phyloP scores from a whole-genome alignment of 2,113 vertebrate genomes.

The Tonatia bakeri region DNA sequence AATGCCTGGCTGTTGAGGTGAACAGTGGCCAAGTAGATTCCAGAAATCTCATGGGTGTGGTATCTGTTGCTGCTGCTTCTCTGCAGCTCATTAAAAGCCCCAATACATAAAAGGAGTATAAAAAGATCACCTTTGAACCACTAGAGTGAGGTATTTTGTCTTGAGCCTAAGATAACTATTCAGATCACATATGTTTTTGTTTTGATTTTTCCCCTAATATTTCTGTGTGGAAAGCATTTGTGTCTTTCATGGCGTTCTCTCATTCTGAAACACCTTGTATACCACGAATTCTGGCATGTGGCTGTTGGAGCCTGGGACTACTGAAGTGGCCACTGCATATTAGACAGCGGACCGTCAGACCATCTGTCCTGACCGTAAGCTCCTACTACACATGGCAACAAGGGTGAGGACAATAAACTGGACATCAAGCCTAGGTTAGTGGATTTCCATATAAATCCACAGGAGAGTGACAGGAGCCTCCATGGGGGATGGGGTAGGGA shows the following conservation, averaged over 20 bases:
- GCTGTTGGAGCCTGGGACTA: not conserved
- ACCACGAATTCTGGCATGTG: not conserved
- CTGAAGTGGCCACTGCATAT: not conserved
- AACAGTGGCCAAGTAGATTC: not conserved
- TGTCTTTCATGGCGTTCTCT: not conserved
- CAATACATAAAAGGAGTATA: not conserved
- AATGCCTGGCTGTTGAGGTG: not conserved
- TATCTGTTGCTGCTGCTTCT: not conserved
- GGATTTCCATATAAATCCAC: not conserved
- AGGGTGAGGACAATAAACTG: not conserved
- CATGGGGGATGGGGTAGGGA: not conserved
- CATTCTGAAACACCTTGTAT: not conserved
- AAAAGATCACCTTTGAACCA: not conserved
- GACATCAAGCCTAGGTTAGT: not conserved
- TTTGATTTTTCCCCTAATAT: not conserved
- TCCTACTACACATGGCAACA: not conserved
- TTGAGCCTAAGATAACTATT: not conserved
- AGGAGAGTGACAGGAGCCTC: not conserved
- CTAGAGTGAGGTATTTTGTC: not conserved
- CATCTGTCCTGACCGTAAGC: not conserved
- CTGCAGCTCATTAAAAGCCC: not conserved
- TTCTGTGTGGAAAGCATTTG: not conserved
- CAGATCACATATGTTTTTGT: not conserved
- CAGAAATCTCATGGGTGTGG: not conserved
- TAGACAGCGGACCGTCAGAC: not conserved